A percentile compares a stretch with the other conserved stretches of the same genome.
phyloP scores from a whole-genome alignment of 37 sponge, comb jelly and placozoan genomes.

The Hexactinellida sp. region DNA sequence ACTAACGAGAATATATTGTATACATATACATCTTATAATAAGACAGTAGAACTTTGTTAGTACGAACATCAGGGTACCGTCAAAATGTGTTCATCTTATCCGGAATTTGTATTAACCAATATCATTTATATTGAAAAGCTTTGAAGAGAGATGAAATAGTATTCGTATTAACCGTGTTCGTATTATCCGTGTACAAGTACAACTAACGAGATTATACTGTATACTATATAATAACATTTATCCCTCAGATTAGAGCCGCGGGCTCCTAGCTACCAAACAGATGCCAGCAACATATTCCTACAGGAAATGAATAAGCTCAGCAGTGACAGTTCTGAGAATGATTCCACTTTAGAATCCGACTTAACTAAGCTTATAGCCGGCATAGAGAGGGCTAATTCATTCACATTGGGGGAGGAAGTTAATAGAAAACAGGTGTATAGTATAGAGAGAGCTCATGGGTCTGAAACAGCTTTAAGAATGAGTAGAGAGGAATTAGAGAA shows the following conservation, averaged over 20 bases:
- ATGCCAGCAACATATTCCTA: not conserved
- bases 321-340: not conserved
- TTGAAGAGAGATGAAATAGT: too few relatives aligned
- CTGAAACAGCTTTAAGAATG: not conserved
- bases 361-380: conserved; percentile 2
- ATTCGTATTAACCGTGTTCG: too few relatives aligned
- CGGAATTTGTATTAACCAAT: too few relatives aligned
- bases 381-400: not conserved
- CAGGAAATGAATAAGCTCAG: not conserved
- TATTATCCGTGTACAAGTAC: too few relatives aligned
- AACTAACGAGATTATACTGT: not conserved
- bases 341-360: not conserved
- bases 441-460: not conserved
- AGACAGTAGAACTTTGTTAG: too few relatives aligned
- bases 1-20: too few relatives aligned
- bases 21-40: too few relatives aligned
- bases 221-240: not conserved
- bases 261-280: not conserved
- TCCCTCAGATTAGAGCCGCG: not conserved
- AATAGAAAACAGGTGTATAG: too few relatives aligned
- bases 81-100: too few relatives aligned
- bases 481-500: conserved; percentile 12
- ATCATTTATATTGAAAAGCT: too few relatives aligned
- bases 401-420: not conserved
- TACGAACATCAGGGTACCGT: not conserved